phyloP scores from a whole-genome alignment of 2,113 vertebrate genomes.

The Cyanoramphus novaezelandiae region DNA sequence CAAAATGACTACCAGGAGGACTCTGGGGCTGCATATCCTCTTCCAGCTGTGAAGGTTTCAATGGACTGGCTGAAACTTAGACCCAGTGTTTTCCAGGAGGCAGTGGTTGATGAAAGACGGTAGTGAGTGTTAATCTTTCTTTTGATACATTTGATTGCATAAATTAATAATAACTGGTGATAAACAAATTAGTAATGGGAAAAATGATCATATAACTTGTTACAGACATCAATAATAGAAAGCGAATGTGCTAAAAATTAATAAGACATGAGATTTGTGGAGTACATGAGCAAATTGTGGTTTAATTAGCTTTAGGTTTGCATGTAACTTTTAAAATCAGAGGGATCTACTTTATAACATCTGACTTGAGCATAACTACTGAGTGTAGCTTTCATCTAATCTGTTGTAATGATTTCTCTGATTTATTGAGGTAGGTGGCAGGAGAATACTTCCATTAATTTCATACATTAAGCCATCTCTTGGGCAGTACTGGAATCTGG shows the following conservation, averaged over 20 bases:
- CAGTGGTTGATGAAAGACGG: constrained; percentile 86
- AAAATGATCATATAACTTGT: background rate
- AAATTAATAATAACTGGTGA: background rate
- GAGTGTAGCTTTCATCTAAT: background rate
- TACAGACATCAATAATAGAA: background rate
- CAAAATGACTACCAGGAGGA: constrained; percentile 89
- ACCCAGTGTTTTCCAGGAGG: constrained; percentile 88
- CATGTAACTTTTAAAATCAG: background rate
- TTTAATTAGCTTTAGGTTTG: background rate
- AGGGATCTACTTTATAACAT: background rate
- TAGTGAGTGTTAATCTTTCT: constrained; percentile 82
- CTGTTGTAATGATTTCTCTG: background rate
- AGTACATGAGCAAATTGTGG: background rate
- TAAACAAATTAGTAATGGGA: background rate
- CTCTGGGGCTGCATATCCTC: constrained; percentile 86
- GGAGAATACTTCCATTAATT: background rate
- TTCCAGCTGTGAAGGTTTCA: constrained; percentile 96
- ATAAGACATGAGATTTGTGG: background rate
- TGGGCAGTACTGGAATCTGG: background rate
- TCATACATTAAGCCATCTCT: background rate
- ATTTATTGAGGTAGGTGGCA: background rate
- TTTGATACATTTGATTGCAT: background rate
- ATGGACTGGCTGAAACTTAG: constrained; percentile 95
- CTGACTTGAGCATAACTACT: background rate
- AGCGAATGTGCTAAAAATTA: background rate